phyloP scores from a whole-genome alignment of 2,888 invertebrate species.

The Dasysyrphus tricinctus region DNA sequence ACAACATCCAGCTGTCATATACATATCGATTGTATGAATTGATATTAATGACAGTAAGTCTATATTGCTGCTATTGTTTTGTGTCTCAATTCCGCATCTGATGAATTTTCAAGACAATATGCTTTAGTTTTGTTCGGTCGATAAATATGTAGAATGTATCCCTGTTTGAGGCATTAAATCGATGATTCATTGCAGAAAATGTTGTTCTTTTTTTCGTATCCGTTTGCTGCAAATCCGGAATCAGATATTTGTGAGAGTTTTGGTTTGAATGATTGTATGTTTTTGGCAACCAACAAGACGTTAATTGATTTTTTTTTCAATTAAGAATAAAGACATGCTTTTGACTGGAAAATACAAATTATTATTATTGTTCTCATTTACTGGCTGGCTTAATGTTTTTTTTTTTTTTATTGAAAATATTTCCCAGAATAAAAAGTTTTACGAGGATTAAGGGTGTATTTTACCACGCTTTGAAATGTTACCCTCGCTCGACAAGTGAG shows the following conservation, averaged over 20 bases:
- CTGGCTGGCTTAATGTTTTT: too few species aligned
- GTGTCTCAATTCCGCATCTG: conserved; percentile 31
- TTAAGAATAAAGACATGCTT: too few species aligned
- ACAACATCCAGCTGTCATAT: conserved; percentile 1
- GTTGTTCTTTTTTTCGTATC: background rate
- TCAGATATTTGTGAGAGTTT: too few species aligned
- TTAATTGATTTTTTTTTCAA: too few species aligned
- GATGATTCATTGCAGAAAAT: conserved; percentile 6
- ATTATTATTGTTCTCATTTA: too few species aligned
- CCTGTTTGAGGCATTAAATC: background rate
- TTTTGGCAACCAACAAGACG: too few species aligned
- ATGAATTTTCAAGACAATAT: conserved; percentile 17
- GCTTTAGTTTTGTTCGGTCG: background rate
- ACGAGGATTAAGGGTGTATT: too few species aligned
- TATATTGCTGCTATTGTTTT: conserved; percentile 20
- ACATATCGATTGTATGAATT: background rate
- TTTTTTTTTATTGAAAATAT: too few species aligned
- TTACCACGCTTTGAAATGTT: too few species aligned
- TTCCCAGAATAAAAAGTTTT: too few species aligned
- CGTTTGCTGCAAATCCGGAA: background rate
- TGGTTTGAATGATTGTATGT: background rate
- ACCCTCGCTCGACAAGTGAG: too few species aligned
- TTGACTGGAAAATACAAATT: too few species aligned
- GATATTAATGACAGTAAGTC: conserved; percentile 41
- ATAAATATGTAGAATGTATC: background rate